A percentile compares a stretch with the other conserved stretches of the same genome.
These are phyloP conservation scores for Spea hammondii DNA, from an alignment of 2,797 vertebrate species.

Conservation along the genomic window DNA sequence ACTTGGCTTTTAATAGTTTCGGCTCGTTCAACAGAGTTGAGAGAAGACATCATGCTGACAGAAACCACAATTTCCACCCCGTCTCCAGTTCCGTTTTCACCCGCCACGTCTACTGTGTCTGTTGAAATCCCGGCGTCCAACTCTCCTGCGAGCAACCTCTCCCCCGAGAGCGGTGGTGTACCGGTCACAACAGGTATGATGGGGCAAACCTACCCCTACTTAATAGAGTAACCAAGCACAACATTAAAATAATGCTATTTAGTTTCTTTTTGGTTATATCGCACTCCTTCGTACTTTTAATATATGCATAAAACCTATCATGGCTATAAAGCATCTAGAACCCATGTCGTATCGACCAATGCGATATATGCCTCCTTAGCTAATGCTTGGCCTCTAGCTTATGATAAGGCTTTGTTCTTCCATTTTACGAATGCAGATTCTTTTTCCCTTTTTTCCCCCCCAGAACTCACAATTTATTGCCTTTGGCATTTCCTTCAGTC, in stretches of 20 bases:
- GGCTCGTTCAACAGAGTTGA: conserved; percentile 72
- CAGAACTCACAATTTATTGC: conserved; percentile 40
- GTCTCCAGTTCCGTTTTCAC: conserved; percentile 86
- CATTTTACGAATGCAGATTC: conserved; percentile 30
- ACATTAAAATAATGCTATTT: too few species aligned
- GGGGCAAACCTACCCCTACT: too few species aligned
- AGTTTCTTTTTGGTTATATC: too few species aligned
- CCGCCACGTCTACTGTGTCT: conserved; percentile 83
- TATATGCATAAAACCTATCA: too few species aligned
- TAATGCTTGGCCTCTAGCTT: conserved; percentile 28
- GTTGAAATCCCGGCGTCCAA: conserved; percentile 78
- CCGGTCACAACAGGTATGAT: conserved; percentile 77
- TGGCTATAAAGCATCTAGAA: too few species aligned
- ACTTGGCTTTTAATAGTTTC: too few species aligned
- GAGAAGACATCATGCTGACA: conserved; percentile 79
- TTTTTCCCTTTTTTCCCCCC: neutral
- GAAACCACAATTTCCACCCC: conserved; percentile 81
- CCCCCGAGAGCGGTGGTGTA: conserved; percentile 83
- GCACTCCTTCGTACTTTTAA: too few species aligned
- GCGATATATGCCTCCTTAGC: conserved; percentile 44
- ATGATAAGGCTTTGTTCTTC: conserved; percentile 41
- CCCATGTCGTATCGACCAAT: conserved; percentile 17
- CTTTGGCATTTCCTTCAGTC: neutral
- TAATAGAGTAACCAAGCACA: too few species aligned
- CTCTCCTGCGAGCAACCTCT: conserved; percentile 82